These are phyloP conservation scores for Babyrousa celebensis DNA, from an alignment of 2,797 vertebrate genomes.

Conservation along the genomic window DNA sequence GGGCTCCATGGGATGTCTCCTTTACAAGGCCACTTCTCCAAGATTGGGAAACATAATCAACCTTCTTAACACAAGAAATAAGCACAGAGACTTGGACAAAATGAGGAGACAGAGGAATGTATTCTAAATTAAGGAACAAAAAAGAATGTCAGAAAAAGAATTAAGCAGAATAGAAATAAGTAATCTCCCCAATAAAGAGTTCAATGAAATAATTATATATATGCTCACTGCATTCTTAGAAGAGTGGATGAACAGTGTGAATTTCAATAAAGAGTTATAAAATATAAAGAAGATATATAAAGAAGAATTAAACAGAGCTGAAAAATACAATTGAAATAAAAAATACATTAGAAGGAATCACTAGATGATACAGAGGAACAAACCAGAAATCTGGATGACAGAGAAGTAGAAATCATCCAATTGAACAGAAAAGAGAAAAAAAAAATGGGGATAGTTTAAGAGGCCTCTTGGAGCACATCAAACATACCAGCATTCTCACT, in stretches of 20 bases:
- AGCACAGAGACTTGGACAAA: neutral
- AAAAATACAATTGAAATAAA: neutral
- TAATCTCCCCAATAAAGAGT: neutral
- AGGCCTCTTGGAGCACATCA: no score
- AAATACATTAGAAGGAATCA: neutral
- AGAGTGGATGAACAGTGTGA: neutral
- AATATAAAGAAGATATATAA: neutral
- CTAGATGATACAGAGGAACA: no score
- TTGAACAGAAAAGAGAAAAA: no score
- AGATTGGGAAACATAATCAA: neutral
- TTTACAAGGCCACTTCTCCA: neutral
- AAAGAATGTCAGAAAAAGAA: neutral
- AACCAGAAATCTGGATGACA: no score
- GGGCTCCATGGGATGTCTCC: neutral
- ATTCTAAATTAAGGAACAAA: neutral
- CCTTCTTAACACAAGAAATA: neutral
- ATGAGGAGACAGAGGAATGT: neutral
- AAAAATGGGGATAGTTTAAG: no score
- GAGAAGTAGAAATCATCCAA: no score
- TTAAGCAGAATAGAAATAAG: neutral
- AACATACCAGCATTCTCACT: no score
- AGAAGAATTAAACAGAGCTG: neutral
- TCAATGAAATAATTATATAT: neutral
- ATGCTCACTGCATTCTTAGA: neutral
- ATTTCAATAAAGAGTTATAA: neutral